Evolutionary conservation across 2,888 invertebrate species (phyloP), one percentile per base, ranked within the genome.

Genomic region (Pammene aurita): DNA sequence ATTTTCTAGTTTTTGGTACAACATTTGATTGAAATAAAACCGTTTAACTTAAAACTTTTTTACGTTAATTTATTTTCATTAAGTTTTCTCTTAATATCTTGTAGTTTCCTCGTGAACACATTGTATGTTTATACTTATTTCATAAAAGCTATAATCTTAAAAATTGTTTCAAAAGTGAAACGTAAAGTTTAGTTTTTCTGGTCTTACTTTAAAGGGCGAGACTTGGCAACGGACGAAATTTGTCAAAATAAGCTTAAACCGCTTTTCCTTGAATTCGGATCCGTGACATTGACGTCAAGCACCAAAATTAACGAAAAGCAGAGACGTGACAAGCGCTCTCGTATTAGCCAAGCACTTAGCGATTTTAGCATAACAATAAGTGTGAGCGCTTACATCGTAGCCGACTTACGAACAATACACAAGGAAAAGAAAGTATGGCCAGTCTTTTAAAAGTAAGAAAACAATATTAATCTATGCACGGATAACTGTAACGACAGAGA

Each of bases 391-490:
- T 60, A 60, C 61, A 71, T 42, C 67, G 35, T 18, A 48, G 18
- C 26, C 46, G 16, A 65, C 64, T 64, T 54, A 18, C 26, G 58
- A 72, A 66, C 61, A 71, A 67, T 71, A 68, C 67, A 50, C 42
- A n/a, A 73, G 73, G 74, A 81, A 79, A 81, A 77, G 80, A 84
- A 83, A 82, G 81, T 75, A 65, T 60, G 65, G 46, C 50, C 57
- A 57, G 52, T 69, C 71, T 76, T 66, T 76, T 72, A 63, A 26
- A 75, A 75, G 74, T 54, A 66, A 42, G 66, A 71, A 72, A 74
- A 75, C 73, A 75, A 76, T 75, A 74, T 73, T 76, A 72, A 71
- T 73, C 70, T 70, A 66, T 75, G 72, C 70, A 75, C 58, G 72
- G 72, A 67, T 68, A 75, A 72, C 73, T 73, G 75, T 78, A 76